Conservation (phyloP, 92 coral and sea anemone genomes). For the Bergia sp. region DNA sequence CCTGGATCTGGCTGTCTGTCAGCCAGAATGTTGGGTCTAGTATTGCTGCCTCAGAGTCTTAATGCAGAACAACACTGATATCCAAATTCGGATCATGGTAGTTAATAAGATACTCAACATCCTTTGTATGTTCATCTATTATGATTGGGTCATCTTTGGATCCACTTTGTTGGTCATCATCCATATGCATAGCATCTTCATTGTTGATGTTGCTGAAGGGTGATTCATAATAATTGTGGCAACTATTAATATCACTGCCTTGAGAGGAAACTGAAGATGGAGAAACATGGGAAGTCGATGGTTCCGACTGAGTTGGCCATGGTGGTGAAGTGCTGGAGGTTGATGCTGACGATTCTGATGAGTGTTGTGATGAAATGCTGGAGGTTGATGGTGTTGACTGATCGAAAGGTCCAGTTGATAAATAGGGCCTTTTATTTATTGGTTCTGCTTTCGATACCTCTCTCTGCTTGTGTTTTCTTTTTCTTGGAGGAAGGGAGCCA, state of each 20-base stretch:
- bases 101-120: neutral
- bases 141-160: neutral
- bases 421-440: neutral
- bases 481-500: neutral
- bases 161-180: neutral
- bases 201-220: too few species aligned
- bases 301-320: too few species aligned
- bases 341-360: too few species aligned
- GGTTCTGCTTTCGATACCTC: too few species aligned
- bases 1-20: constrained; percentile 37
- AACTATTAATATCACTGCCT: too few species aligned
- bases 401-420: neutral
- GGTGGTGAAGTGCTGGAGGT: too few species aligned
- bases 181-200: too few species aligned
- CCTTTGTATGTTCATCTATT: neutral
- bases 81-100: neutral
- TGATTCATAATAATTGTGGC: too few species aligned
- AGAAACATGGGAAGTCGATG: too few species aligned
- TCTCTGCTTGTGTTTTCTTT: neutral
- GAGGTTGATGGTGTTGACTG: neutral
- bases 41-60: neutral
- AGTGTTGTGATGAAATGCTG: neutral
- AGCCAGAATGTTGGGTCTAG: constrained; percentile 25
- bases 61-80: neutral
- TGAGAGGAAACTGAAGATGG: too few species aligned